Conservation (phyloP, 2,797 vertebrate genomes). For the Emydoidea blandingii region DNA sequence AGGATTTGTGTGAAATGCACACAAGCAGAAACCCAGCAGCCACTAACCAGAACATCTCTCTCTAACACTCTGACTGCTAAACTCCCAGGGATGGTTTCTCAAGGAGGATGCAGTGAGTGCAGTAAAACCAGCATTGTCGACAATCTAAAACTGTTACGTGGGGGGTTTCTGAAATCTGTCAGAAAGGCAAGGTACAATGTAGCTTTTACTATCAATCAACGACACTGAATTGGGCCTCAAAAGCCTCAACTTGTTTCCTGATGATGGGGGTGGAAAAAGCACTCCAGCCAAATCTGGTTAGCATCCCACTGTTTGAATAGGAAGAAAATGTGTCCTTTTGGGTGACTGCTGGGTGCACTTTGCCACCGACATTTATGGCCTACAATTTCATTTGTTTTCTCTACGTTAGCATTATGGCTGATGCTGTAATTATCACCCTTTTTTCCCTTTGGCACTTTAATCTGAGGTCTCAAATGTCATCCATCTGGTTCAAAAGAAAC, state of each 20-base stretch:
- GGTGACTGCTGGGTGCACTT: background rate
- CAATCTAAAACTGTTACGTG: background rate
- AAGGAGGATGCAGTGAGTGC: background rate
- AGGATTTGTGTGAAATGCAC: background rate
- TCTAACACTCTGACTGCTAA: background rate
- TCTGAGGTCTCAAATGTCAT: background rate
- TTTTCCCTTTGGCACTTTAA: background rate
- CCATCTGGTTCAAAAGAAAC: background rate
- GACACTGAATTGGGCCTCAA: background rate
- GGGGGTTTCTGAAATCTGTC: background rate
- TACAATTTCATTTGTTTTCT: background rate
- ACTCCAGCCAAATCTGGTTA: background rate
- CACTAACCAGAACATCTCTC: background rate
- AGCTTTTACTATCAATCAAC: background rate
- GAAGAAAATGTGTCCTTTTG: background rate
- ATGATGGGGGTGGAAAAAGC: background rate
- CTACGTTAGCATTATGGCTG: background rate
- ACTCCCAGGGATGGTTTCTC: background rate
- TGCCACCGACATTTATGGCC: background rate
- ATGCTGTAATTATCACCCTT: background rate
- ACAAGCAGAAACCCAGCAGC: background rate
- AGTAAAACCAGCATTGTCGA: background rate
- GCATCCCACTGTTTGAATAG: background rate
- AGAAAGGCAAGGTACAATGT: background rate
- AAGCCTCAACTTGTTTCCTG: background rate